Percentiles rank a stretch among this genome's conserved stretches.
Conservation (phyloP, 2,113 vertebrate species). For the Bolborhynchus lineola region DNA sequence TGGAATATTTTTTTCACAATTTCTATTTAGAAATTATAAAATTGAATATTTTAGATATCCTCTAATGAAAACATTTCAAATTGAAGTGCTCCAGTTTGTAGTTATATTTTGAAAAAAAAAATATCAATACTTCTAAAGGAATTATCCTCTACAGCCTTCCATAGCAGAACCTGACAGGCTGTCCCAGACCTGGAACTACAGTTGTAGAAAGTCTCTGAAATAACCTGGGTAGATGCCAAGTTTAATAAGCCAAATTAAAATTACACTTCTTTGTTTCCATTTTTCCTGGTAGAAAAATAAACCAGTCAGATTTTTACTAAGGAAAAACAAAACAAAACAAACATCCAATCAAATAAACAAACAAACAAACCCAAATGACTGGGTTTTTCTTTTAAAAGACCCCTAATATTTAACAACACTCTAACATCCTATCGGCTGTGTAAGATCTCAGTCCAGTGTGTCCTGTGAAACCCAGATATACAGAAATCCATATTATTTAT, state of each 20-base stretch:
- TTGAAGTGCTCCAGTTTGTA: background rate
- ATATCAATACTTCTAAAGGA: background rate
- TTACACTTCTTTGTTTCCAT: background rate
- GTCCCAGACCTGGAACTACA: background rate
- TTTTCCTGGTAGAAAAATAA: background rate
- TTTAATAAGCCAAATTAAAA: background rate
- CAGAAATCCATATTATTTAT: background rate
- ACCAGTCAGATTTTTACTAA: background rate
- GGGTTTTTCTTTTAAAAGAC: background rate
- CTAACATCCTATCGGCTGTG: background rate
- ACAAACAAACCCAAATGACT: background rate
- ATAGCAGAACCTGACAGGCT: background rate
- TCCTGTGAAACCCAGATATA: background rate
- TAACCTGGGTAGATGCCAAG: background rate
- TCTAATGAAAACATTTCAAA: background rate
- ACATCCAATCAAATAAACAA: background rate
- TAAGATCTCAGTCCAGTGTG: background rate
- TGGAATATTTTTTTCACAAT: background rate
- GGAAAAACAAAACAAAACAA: background rate
- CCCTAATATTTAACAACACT: background rate
- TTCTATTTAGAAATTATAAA: background rate
- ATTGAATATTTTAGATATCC: accelerated
- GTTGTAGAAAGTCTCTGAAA: background rate
- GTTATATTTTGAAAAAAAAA: background rate
- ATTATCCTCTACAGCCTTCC: background rate